Evolutionary conservation across 2,113 vertebrate species (phyloP), one percentile per base, ranked within the genome.

Genomic region (Channa argus): DNA sequence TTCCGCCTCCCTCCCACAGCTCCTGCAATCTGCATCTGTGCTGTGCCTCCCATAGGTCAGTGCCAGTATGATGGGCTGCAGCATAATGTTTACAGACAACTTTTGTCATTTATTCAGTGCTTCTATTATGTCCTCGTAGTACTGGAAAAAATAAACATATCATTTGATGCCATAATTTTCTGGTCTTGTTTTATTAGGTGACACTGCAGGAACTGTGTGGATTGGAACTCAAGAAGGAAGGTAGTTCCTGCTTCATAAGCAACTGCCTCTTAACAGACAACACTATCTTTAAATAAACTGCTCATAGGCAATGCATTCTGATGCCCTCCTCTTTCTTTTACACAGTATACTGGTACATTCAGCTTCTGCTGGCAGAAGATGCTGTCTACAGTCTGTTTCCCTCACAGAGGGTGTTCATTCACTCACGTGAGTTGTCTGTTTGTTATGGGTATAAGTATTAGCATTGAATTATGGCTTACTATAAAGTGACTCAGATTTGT

Each of bases 151-250:
- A 50, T 73, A 8, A 59, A 71, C 53, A 33, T 8, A 52, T 1
- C 80, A 49, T 81, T 8, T 70, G 24, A 24, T 24, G 24, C 24
- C 24, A 24, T 24, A 1, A 24, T 24, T 24, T 24, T 24, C 52
- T 74, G 41, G 24, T 80, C 9, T 79, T 87, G n/a, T 86, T 85
- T 14, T 83, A 46, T 83, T 79, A 94, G 94, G 90, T 68, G 73
- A 88, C 52, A 87, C 89, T 38, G 51, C 76, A 38, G 94, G 93
- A 72, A 94, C 94, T 45, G 92, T 95, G 72, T 95, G 94, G 94
- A 93, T 95, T 74, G 94, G 94, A 77, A 94, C 94, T 79, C 94
- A 94, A 89, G 94, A 95, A 91, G 94, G 94, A 92, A 93, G 93
- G 94, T 95, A 84, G 72, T 15, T 41, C 36, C 43, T 68, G 64